Evolutionary conservation across 2,113 vertebrate genomes (phyloP).

Genomic region (Uria aalge): DNA sequence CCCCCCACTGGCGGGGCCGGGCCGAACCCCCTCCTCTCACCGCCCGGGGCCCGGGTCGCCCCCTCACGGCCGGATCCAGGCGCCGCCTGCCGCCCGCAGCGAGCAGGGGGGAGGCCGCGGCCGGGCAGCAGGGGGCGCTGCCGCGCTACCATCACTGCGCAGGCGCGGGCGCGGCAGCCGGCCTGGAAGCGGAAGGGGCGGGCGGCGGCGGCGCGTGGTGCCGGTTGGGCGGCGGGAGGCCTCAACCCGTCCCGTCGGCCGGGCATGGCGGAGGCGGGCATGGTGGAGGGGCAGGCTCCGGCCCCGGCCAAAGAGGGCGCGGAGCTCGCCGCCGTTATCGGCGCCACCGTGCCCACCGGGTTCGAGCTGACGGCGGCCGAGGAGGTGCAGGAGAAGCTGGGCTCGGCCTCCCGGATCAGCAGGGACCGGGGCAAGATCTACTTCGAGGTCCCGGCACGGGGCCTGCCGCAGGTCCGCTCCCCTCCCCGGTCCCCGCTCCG

Average conservation of each 20-base stretch:
- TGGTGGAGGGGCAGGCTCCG: too few species aligned
- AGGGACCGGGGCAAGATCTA: slow-evolving; percentile 93
- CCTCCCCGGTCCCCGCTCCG: not conserved
- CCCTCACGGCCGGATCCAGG: not conserved
- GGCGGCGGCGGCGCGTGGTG: not conserved
- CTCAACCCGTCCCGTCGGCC: not conserved
- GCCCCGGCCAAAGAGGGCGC: not conserved
- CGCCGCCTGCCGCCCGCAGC: not conserved
- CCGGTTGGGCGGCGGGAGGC: not conserved
- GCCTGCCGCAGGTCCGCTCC: slow-evolving; percentile 78
- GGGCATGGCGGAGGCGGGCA: not conserved
- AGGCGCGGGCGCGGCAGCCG: not conserved
- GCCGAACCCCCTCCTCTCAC: not conserved
- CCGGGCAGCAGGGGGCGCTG: not conserved
- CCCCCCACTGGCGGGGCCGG: not conserved
- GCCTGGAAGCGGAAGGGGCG: not conserved
- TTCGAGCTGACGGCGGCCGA: slow-evolving; percentile 92
- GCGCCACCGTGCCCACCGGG: slow-evolving; percentile 94
- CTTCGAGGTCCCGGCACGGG: slow-evolving; percentile 84
- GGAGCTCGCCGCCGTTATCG: slow-evolving; percentile 77
- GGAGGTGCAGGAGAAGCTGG: slow-evolving; percentile 91
- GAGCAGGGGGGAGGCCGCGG: not conserved
- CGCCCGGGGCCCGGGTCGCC: too few species aligned
- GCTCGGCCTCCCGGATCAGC: slow-evolving; percentile 82
- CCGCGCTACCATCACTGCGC: too few species aligned